Evolutionary conservation across 2,888 invertebrate genomes (phyloP).

Genomic region (Tridacna crocea): DNA sequence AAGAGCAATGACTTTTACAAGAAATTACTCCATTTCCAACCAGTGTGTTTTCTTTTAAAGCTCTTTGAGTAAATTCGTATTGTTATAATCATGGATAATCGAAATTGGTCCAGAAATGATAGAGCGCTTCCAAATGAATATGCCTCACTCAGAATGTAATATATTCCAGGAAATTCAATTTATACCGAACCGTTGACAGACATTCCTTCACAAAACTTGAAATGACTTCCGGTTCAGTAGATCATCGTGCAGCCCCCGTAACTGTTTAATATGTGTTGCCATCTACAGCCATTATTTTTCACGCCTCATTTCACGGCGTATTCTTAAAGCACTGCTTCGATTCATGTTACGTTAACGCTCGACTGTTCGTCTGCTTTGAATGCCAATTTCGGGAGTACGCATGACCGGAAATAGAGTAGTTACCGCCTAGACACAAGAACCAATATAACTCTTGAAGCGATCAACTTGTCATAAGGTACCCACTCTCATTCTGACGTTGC

Average conservation of each 20-base stretch:
- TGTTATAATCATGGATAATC: no score
- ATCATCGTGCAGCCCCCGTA: constrained; percentile 42
- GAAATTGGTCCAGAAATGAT: no score
- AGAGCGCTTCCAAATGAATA: background rate
- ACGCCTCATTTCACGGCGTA: constrained; percentile 49
- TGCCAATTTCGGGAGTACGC: constrained; percentile 31
- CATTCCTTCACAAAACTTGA: constrained; percentile 23
- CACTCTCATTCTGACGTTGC: background rate
- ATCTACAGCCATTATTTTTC: constrained; percentile 49
- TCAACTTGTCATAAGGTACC: constrained; percentile 49
- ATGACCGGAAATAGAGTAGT: constrained; percentile 31
- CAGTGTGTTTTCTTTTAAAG: no score
- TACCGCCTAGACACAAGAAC: constrained; percentile 47
- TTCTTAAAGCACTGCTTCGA: constrained; percentile 30
- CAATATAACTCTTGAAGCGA: constrained; percentile 48
- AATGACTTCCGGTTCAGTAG: constrained; percentile 39
- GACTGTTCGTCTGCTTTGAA: constrained; percentile 25
- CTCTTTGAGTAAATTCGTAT: no score
- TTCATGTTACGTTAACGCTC: constrained; percentile 56
- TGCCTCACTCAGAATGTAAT: constrained; percentile 6
- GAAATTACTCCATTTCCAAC: no score
- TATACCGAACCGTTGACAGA: constrained; percentile 15
- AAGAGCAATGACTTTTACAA: no score
- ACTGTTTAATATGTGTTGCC: constrained; percentile 61
- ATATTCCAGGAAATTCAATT: constrained; percentile 31